Conservation (phyloP, 1,140 invertebrate species). For the Gryllus bimaculatus region DNA sequence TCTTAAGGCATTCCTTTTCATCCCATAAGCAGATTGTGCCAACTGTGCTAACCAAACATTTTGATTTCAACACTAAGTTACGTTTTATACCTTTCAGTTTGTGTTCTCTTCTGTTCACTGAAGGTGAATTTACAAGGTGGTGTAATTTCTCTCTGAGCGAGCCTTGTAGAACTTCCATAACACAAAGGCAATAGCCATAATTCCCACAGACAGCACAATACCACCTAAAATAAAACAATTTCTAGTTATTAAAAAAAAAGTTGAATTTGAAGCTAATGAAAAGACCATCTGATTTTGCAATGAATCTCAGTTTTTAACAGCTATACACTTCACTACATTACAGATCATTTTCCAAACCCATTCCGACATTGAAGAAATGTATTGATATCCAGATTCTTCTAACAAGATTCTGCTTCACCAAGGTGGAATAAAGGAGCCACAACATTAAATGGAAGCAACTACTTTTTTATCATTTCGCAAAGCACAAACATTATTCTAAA, state of each 20-base stretch:
- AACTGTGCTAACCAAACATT: neutral
- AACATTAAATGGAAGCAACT: too few species aligned
- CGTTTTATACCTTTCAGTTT: too few species aligned
- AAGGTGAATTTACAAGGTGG: conserved; percentile 54
- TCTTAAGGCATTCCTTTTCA: neutral
- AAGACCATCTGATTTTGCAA: too few species aligned
- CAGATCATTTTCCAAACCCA: too few species aligned
- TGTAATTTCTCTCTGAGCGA: conserved; percentile 68
- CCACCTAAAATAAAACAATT: conserved; percentile 46
- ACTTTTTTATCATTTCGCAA: too few species aligned
- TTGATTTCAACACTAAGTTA: neutral
- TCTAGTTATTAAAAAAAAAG: neutral
- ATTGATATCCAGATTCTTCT: too few species aligned
- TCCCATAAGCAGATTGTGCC: neutral
- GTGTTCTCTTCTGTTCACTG: neutral
- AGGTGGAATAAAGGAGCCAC: too few species aligned
- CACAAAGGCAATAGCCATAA: conserved; percentile 64
- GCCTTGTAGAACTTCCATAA: conserved; percentile 74
- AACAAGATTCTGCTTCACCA: too few species aligned
- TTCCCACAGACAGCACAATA: conserved; percentile 59
- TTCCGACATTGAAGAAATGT: too few species aligned
- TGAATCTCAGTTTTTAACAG: too few species aligned
- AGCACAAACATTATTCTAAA: too few species aligned
- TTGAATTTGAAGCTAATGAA: neutral
- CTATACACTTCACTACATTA: too few species aligned